These are phyloP conservation scores for Microctenopoma steveboyesi DNA, from an alignment of 2,797 vertebrate genomes.

Conservation along the genomic window DNA sequence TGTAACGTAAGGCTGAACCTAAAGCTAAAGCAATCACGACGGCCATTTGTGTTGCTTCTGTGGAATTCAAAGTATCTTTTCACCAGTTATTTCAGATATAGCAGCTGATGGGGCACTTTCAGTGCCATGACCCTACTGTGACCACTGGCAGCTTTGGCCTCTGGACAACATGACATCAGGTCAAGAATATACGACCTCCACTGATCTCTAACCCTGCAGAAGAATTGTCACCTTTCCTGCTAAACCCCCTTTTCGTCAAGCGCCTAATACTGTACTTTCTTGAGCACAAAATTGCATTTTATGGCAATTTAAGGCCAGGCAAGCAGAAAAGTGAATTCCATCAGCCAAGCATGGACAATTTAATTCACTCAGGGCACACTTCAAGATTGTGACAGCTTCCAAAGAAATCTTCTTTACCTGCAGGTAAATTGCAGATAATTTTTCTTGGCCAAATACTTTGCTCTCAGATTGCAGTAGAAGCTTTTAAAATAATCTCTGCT, in stretches of 20 bases:
- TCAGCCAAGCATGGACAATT: conserved; percentile 34
- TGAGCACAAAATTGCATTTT: conserved; percentile 60
- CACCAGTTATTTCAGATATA: conserved; percentile 54
- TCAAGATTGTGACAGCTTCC: conserved; percentile 38
- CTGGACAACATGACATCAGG: conserved; percentile 48
- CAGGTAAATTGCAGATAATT: conserved; percentile 11
- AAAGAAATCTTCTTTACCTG: conserved; percentile 24
- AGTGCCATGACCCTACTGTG: conserved; percentile 36
- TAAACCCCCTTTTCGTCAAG: conserved; percentile 47
- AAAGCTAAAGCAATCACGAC: too few species aligned
- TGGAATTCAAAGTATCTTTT: conserved; percentile 56
- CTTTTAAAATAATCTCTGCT: conserved; percentile 7
- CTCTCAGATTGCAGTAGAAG: not conserved
- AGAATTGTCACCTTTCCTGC: conserved; percentile 47
- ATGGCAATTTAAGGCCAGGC: conserved; percentile 51
- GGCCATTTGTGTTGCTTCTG: too few species aligned
- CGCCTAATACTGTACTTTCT: conserved; percentile 43
- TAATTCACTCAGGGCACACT: conserved; percentile 38
- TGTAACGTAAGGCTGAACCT: too few species aligned
- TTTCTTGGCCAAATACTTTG: conserved; percentile 5
- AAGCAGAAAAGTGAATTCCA: conserved; percentile 55
- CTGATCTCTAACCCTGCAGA: conserved; percentile 28
- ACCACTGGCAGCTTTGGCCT: conserved; percentile 39
- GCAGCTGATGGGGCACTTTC: conserved; percentile 45
- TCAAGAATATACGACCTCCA: conserved; percentile 45